Percentiles rank a stretch among this genome's conserved stretches.
phyloP scores from a whole-genome alignment of 2,113 vertebrate species.

The Lonchura striata region DNA sequence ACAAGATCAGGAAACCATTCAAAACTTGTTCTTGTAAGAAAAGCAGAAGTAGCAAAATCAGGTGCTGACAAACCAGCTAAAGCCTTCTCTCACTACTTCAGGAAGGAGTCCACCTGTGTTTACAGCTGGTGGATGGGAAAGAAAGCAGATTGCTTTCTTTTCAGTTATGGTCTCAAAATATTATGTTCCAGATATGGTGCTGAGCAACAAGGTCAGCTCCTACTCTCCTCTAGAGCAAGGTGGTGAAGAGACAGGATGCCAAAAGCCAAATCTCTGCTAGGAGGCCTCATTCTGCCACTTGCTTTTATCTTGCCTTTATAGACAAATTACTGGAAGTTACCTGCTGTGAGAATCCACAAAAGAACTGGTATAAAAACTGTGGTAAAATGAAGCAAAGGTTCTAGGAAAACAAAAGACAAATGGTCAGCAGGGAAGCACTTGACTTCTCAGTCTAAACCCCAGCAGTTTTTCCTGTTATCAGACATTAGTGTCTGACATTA shows the following conservation, averaged over 20 bases:
- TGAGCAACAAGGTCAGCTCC: not conserved
- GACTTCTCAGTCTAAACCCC: not conserved
- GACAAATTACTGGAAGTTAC: constrained; percentile 69
- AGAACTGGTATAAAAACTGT: constrained; percentile 99
- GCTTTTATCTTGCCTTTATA: not conserved
- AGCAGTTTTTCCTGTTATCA: not conserved
- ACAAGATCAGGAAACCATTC: not conserved
- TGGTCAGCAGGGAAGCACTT: not conserved
- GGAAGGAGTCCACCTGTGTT: not conserved
- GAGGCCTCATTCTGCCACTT: not conserved
- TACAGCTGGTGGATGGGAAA: not conserved
- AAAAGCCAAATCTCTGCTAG: not conserved
- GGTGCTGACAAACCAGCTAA: not conserved
- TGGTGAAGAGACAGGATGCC: not conserved
- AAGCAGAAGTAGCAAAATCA: not conserved
- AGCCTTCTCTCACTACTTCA: not conserved
- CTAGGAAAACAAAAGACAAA: constrained; percentile 70
- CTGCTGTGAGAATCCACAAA: constrained; percentile 98
- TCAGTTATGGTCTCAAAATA: not conserved
- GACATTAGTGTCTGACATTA: not conserved
- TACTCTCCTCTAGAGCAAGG: not conserved
- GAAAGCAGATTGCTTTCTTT: not conserved
- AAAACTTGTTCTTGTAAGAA: not conserved
- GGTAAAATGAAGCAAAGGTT: constrained; percentile 99
- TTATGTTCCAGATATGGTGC: not conserved